Conservation (phyloP, 2,113 vertebrate genomes). For the Chloebia gouldiae region DNA sequence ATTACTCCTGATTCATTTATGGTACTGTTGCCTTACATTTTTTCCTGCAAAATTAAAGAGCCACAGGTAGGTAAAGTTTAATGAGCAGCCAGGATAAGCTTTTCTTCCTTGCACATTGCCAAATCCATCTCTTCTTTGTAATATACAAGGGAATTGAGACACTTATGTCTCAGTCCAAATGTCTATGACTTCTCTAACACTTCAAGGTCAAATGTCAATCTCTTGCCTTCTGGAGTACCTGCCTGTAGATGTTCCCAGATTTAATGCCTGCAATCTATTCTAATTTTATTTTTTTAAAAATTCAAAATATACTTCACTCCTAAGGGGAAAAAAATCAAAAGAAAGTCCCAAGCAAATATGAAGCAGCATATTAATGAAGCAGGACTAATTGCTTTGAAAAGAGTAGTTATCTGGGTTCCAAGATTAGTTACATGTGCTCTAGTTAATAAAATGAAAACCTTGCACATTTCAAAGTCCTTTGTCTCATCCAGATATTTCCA, state of each 20-base stretch:
- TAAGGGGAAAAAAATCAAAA: neutral
- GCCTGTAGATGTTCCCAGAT: neutral
- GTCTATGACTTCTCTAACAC: neutral
- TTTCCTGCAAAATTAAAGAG: neutral
- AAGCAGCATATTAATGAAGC: constrained; percentile 37
- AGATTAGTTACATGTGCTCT: constrained; percentile 36
- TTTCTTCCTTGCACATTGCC: neutral
- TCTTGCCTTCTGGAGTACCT: neutral
- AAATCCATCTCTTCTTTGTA: neutral
- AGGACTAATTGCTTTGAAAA: constrained; percentile 41
- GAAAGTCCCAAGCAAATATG: constrained; percentile 7
- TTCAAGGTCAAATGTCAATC: neutral
- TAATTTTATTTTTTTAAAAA: constrained; percentile 18
- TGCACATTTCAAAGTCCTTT: constrained; percentile 7
- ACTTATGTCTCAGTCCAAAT: neutral
- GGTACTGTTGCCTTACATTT: neutral
- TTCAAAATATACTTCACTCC: neutral
- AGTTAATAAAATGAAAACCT: constrained; percentile 38
- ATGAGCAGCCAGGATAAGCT: neutral
- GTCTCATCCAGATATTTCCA: constrained; percentile 19
- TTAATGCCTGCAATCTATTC: neutral
- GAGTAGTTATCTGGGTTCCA: constrained; percentile 7
- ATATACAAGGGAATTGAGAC: neutral
- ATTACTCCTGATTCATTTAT: neutral
- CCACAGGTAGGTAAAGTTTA: neutral